These are phyloP conservation scores for Sinopyrophorus schimmeli DNA, from an alignment of 2,888 invertebrate species.

Conservation along the genomic window DNA sequence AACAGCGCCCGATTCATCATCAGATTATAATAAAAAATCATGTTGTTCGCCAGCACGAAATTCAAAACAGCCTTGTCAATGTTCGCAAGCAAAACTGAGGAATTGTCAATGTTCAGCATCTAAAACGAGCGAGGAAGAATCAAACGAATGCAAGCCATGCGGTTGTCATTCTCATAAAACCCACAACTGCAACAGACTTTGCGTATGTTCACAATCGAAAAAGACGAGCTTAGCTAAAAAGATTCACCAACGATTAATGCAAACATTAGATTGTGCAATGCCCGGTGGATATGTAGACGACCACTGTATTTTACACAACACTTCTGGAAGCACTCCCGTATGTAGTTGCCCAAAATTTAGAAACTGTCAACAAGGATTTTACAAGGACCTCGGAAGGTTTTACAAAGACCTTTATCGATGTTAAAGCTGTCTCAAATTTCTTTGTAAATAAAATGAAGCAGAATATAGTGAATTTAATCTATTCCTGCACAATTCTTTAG, in stretches of 20 bases:
- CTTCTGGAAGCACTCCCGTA: not conserved
- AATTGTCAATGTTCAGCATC: too few species aligned
- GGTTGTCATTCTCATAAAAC: not conserved
- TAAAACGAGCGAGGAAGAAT: too few species aligned
- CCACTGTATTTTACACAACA: too few species aligned
- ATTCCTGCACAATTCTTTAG: too few species aligned
- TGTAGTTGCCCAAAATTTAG: slow-evolving; percentile 19
- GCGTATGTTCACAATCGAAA: slow-evolving; percentile 14
- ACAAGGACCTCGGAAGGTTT: slow-evolving; percentile 29
- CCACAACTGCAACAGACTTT: slow-evolving; percentile 7
- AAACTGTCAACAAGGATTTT: slow-evolving; percentile 28
- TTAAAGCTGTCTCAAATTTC: slow-evolving; percentile 9
- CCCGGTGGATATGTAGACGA: not conserved
- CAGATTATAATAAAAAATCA: slow-evolving; percentile 6
- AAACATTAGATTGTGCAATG: slow-evolving; percentile 26
- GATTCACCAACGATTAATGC: slow-evolving; percentile 32
- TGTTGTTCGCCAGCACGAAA: slow-evolving; percentile 19
- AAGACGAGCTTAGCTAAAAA: slow-evolving; percentile 33
- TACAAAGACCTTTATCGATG: slow-evolving; percentile 30
- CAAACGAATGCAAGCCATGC: not conserved
- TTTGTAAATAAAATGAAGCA: too few species aligned
- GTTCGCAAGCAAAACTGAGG: too few species aligned
- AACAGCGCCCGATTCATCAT: too few species aligned
- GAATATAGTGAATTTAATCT: too few species aligned
- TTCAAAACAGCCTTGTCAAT: too few species aligned